phyloP scores from a whole-genome alignment of 1,140 invertebrate species.

The Helicoverpa zea region DNA sequence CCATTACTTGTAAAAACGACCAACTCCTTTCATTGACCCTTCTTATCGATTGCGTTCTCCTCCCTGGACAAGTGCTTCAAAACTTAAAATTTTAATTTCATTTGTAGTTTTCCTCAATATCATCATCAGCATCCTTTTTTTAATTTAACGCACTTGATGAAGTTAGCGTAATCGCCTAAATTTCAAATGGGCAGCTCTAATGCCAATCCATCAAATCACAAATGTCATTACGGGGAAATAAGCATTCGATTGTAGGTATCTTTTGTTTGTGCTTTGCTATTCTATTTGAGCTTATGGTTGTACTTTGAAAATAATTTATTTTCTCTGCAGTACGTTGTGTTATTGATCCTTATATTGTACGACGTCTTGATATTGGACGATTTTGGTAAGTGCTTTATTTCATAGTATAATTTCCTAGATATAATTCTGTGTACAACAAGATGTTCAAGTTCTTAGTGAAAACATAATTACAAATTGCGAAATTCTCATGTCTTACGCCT shows the following conservation, averaged over 20 bases:
- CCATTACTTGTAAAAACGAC: no score
- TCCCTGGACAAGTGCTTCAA: no score
- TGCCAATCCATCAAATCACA: slow-evolving; percentile 7
- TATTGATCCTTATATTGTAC: slow-evolving; percentile 13
- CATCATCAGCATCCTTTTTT: no score
- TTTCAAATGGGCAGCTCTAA: neutral
- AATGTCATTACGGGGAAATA: slow-evolving; percentile 36
- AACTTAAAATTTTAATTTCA: no score
- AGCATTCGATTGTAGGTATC: neutral
- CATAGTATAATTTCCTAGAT: neutral
- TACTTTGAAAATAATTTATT: slow-evolving; percentile 39
- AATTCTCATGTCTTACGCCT: neutral
- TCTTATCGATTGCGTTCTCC: no score
- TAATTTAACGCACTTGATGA: no score
- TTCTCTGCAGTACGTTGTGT: slow-evolving; percentile 34
- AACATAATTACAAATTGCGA: slow-evolving; percentile 29
- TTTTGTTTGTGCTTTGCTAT: slow-evolving; percentile 45
- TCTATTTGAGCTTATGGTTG: slow-evolving; percentile 34
- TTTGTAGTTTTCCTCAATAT: no score
- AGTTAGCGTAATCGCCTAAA: neutral
- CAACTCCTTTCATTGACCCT: no score
- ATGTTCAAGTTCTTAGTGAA: neutral
- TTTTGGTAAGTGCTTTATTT: slow-evolving; percentile 12
- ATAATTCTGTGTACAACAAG: neutral
- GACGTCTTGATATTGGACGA: neutral